These are phyloP conservation scores for Podarcis raffonei DNA, from an alignment of 2,113 vertebrate species.

Conservation along the genomic window DNA sequence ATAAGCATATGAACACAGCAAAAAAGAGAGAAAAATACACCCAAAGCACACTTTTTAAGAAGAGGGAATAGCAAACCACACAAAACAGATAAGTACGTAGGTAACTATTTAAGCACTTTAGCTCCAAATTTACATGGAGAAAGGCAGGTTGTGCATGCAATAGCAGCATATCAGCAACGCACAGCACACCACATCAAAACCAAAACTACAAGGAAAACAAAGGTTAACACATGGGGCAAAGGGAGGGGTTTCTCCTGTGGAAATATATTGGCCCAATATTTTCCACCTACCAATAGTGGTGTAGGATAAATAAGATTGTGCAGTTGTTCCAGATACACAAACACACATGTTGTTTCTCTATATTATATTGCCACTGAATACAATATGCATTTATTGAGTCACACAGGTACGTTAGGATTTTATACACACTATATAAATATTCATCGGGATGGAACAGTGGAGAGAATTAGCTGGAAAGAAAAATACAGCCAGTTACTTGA, in stretches of 20 bases:
- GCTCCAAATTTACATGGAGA: slow-evolving; percentile 55
- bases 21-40: slow-evolving; percentile 30
- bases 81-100: slow-evolving; percentile 40
- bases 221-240: slow-evolving; percentile 23
- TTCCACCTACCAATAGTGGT: slow-evolving; percentile 46
- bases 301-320: background rate
- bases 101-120: slow-evolving; percentile 47
- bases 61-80: background rate
- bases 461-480: slow-evolving; percentile 46
- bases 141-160: slow-evolving; percentile 69
- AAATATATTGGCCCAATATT: slow-evolving; percentile 56
- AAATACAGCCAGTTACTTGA: slow-evolving; percentile 37
- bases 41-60: slow-evolving; percentile 18
- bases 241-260: slow-evolving; percentile 40
- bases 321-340: slow-evolving; percentile 7
- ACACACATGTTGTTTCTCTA: slow-evolving; percentile 48
- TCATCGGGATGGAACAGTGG: slow-evolving; percentile 47
- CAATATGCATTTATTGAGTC: slow-evolving; percentile 56
- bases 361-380: slow-evolving; percentile 47
- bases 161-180: slow-evolving; percentile 49
- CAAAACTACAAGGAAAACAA: slow-evolving; percentile 53
- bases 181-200: slow-evolving; percentile 59
- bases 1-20: slow-evolving; percentile 9
- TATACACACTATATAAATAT: slow-evolving; percentile 53
- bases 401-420: slow-evolving; percentile 46